Evolutionary conservation across 1,140 invertebrate species (phyloP), one percentile per base, ranked within the genome.

Genomic region (Musca domestica): DNA sequence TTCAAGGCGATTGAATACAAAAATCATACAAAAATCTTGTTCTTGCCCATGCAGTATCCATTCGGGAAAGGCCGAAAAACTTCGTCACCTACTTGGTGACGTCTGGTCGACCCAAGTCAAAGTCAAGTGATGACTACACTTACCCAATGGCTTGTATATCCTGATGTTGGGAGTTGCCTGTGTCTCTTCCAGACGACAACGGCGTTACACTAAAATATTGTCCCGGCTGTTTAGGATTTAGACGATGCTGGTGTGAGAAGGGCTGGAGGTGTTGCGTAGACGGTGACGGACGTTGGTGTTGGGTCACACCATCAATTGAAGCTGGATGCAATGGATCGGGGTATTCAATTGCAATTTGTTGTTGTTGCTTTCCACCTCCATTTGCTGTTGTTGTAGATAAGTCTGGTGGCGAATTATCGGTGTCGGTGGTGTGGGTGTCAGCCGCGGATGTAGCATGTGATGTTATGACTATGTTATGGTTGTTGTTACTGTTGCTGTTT

Each of bases 381-480:
- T 23, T 25, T 64, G 56, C 4, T 70, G 76, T 68, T 77, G 75
- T 71, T 68, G 72, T n/a, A n/a, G n/a, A n/a, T n/a, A n/a, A n/a
- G n/a, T n/a, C 6, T 69, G 71, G 5, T 41, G 34, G 34, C 6
- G 34, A 41, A 41, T 41, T 41, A 41, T 41, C 34, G 34, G 34
- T 41, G 27, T 30, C 9, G 27, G 27, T 30, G 9, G 27, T n/a
- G n/a, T n/a, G n/a, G n/a, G n/a, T n/a, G 48, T 66, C 47, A 6
- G 23, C 2, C 19, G 25, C 3, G 9, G 72, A 74, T 76, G 71
- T 74, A 76, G 72, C 76, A 77, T 72, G 74, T 71, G 61, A 77
- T 80, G 72, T 69, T 69, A 70, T 70, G 34, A 84, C 82, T 7
- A 82, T 66, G 64, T 84, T 81, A 30, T 82, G 76, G 27, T 64